Conservation (phyloP, 2,888 invertebrate genomes). For the Allygus modestus region DNA sequence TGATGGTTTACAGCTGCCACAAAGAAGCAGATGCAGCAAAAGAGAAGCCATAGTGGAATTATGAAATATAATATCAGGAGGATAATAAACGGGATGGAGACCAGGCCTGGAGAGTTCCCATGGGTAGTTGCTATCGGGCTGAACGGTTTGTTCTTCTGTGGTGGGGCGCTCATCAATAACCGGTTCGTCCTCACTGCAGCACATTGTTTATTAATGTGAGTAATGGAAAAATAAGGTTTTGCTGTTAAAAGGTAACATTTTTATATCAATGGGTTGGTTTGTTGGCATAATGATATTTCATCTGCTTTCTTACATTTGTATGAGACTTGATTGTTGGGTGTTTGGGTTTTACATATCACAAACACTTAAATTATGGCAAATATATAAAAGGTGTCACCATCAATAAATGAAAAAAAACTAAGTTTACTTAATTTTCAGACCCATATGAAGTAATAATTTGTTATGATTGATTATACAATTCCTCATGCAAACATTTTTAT, state of each 20-base stretch:
- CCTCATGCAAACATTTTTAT: no score
- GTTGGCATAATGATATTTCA: no score
- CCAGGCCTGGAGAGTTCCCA: constrained; percentile 73
- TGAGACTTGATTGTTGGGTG: no score
- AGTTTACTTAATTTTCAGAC: no score
- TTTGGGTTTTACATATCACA: no score
- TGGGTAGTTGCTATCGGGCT: constrained; percentile 74
- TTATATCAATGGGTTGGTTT: no score
- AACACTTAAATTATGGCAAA: no score
- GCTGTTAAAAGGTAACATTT: constrained; percentile 11
- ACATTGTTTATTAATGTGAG: constrained; percentile 73
- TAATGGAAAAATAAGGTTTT: constrained; percentile 21
- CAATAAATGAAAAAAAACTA: no score
- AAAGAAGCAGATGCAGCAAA: constrained; percentile 65
- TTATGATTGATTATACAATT: no score
- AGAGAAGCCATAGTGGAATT: constrained; percentile 54
- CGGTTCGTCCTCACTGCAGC: constrained; percentile 73
- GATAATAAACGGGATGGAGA: constrained; percentile 73
- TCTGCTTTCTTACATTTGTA: no score
- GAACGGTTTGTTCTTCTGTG: constrained; percentile 73
- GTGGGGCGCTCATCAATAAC: constrained; percentile 73
- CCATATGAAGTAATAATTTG: no score
- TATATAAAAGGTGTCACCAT: no score
- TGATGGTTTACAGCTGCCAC: constrained; percentile 66
- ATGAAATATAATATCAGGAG: constrained; percentile 66